Conservation (phyloP, 2,888 invertebrate species). For the Lottia gigantea region DNA sequence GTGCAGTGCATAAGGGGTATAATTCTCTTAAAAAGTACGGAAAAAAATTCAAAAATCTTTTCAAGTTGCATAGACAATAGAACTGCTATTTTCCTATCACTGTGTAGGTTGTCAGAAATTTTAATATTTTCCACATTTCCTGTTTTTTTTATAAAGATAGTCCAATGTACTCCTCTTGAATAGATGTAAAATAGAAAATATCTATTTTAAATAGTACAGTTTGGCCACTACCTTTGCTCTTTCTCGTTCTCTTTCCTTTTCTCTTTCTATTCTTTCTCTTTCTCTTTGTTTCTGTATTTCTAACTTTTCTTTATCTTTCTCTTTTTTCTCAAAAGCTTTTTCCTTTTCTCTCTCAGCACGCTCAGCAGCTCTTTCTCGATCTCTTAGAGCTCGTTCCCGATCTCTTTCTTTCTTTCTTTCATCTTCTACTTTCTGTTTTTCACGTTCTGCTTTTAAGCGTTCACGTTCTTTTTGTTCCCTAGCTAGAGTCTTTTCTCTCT, state of each 20-base stretch:
- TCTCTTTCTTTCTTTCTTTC: conserved; percentile 30
- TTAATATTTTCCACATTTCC: conserved; percentile 7
- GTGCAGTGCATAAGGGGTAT: no score
- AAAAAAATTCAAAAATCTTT: no score
- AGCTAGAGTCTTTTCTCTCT: conserved; percentile 23
- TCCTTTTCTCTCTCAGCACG: conserved; percentile 9
- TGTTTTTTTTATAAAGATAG: conserved; percentile 20
- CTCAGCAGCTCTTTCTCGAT: conserved; percentile 19
- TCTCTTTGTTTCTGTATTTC: conserved; percentile 15
- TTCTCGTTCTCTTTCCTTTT: conserved; percentile 25
- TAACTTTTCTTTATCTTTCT: background rate
- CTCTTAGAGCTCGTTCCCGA: conserved; percentile 26
- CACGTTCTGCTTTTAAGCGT: conserved; percentile 32
- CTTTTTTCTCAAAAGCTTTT: background rate
- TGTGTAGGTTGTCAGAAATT: no score
- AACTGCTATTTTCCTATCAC: no score
- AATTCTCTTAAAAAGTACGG: no score
- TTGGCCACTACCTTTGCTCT: conserved; percentile 24
- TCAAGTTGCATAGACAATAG: no score
- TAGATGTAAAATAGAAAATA: no score
- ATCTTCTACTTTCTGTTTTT: conserved; percentile 34
- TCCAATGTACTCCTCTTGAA: no score
- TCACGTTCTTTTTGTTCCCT: conserved; percentile 28
- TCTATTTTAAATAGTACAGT: no score
- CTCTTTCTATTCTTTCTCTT: conserved; percentile 29